Conservation (phyloP, 2,113 vertebrate genomes). For the Rafetus swinhoei region DNA sequence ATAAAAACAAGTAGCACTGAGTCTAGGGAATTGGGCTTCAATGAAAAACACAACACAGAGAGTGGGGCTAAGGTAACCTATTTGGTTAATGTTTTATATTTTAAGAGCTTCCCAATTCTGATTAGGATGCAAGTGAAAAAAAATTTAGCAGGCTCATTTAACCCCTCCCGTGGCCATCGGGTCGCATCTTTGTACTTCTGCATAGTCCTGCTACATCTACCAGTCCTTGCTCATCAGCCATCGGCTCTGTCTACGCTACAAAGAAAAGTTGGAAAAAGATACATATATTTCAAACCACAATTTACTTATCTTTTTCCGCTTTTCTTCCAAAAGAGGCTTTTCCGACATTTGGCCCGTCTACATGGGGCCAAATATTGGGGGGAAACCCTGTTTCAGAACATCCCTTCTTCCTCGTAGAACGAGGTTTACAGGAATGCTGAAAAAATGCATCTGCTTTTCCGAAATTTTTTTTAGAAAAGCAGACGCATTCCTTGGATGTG, state of each 20-base stretch:
- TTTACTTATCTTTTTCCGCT: no score
- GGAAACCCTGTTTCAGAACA: no score
- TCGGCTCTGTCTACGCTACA: neutral
- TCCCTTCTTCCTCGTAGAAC: no score
- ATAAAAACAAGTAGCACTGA: neutral
- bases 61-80: neutral
- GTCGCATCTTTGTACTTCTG: rapidly evolving
- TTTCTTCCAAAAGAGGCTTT: no score
- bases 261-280: no score
- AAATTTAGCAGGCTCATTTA: neutral
- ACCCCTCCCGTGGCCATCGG: neutral
- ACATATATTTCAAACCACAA: no score
- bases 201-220: neutral
- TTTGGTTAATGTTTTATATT: constrained; percentile 7
- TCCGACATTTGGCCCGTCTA: no score
- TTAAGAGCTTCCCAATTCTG: neutral
- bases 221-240: neutral
- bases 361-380: no score
- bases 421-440: no score
- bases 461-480: no score
- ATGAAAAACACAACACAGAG: neutral
- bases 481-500: no score
- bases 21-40: neutral
- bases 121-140: neutral
- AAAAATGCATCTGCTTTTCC: no score